phyloP scores from a whole-genome alignment of 2,797 vertebrate species.

The Pachyuromys duprasi region DNA sequence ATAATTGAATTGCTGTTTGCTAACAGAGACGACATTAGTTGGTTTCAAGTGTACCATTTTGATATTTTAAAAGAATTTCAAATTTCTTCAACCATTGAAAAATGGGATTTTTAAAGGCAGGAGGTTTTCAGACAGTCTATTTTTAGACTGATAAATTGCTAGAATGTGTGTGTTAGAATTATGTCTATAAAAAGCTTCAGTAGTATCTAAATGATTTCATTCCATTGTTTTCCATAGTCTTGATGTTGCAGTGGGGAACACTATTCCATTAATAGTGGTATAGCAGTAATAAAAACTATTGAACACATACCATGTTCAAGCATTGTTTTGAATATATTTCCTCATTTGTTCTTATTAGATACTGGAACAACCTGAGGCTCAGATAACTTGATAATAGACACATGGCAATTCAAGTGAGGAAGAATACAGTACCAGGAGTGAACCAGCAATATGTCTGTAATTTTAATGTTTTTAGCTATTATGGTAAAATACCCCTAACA shows the following conservation, averaged over 20 bases:
- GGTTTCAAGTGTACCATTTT: slow-evolving; percentile 32
- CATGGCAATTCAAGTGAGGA: neutral
- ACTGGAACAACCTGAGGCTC: neutral
- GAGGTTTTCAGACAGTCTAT: neutral
- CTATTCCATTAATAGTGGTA: slow-evolving; percentile 25
- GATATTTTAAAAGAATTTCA: slow-evolving; percentile 47
- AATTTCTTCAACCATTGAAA: slow-evolving; percentile 52
- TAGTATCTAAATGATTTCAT: neutral
- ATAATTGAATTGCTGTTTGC: slow-evolving; percentile 57
- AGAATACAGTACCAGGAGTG: neutral
- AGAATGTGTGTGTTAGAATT: neutral
- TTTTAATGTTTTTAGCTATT: neutral
- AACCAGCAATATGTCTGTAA: neutral
- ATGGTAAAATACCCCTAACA: neutral
- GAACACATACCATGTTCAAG: neutral
- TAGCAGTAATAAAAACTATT: neutral
- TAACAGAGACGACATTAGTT: slow-evolving; percentile 45
- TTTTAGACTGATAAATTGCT: slow-evolving; percentile 48
- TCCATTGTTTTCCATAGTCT: slow-evolving; percentile 35
- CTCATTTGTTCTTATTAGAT: slow-evolving; percentile 21
- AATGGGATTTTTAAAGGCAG: slow-evolving; percentile 5
- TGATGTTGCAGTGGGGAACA: neutral
- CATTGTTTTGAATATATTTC: slow-evolving; percentile 22
- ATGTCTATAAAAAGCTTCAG: slow-evolving; percentile 9
- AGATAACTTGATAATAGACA: neutral